phyloP scores from a whole-genome alignment of 2,888 invertebrate species.

The Volucella bombylans region DNA sequence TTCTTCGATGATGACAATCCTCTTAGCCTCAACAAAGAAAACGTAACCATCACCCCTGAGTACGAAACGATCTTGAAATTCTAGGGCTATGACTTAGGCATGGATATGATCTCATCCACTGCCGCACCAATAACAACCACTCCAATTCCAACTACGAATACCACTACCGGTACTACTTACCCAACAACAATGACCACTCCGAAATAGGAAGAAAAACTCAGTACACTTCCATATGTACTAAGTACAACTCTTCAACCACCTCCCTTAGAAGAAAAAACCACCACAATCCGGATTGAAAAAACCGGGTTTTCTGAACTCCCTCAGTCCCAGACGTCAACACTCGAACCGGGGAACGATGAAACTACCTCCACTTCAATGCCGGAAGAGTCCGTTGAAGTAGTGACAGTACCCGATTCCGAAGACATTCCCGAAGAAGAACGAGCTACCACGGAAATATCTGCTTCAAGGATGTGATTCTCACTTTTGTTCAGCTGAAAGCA shows the following conservation, averaged over 20 bases:
- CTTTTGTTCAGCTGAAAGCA: too few relatives aligned
- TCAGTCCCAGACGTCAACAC: constrained; percentile 73
- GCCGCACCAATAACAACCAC: too few relatives aligned
- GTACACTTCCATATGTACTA: constrained; percentile 17
- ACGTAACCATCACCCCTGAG: too few relatives aligned
- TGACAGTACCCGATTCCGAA: constrained; percentile 24
- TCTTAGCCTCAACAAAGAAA: too few relatives aligned
- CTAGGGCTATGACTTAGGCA: too few relatives aligned
- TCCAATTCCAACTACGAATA: too few relatives aligned
- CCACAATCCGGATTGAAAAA: constrained; percentile 66
- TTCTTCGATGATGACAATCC: too few relatives aligned
- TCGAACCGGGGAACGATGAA: constrained; percentile 73
- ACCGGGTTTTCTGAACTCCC: constrained; percentile 53
- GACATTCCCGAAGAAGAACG: constrained; percentile 13
- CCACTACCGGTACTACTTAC: constrained; percentile 6
- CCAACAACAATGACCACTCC: neutral
- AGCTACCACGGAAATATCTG: constrained; percentile 66
- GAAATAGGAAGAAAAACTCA: constrained; percentile 3
- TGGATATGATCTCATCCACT: too few relatives aligned
- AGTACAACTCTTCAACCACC: constrained; percentile 74
- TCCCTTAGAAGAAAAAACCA: constrained; percentile 80
- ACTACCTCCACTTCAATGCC: constrained; percentile 58
- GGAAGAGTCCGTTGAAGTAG: constrained; percentile 57
- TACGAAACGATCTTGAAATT: too few relatives aligned
- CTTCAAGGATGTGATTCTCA: constrained; percentile 78